Evolutionary conservation across 1,140 invertebrate species (phyloP), one percentile per base, ranked within the genome.

Genomic region (Plectrocnemia conspersa): DNA sequence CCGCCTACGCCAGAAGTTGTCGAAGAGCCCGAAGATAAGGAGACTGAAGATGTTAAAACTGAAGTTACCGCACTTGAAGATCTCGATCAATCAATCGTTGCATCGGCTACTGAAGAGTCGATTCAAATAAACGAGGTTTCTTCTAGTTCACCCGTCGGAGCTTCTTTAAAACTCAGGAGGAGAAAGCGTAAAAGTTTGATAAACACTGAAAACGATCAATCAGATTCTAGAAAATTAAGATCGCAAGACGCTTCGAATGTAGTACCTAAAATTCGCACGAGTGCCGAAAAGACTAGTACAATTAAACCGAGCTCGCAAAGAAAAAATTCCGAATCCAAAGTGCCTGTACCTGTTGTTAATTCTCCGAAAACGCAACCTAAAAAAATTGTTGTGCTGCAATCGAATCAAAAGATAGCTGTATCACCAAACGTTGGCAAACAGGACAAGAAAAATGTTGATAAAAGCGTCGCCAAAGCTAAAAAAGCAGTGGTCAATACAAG

Each of bases 61-160:
- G 2, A 48, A 36, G n/a, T 15, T 7, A 13, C 3, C 25, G 13
- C 15, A 3, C 29, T 7, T n/a, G 52, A 44, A 18, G 29, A 41
- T 9, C 47, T 16, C 40, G 52, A 57, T 29, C 50, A 16, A 24
- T 24, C 27, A 16, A 27, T 19, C 10, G 38, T 38, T 19, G 32
- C 50, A 9, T 54, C 46, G 1, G 46, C 59, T 11, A 66, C 68
- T 35, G 71, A 75, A 54, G 68, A 68, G 61, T 68, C 73, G 11
- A 79, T 81, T 18, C 79, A 81, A 65, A 80, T 80, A 41, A 78
- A 81, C 63, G 79, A 81, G 64, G 75, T 81, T 9, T 80, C 78
- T 3, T 79, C 78, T 5, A 78, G 74, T 54, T 74, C 73, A n/a
- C 72, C 71, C 0, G 64, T 65, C 11, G 71, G 72, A 15, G 65